A percentile compares a stretch with the other conserved stretches of the same genome.
Conservation (phyloP, 2,888 invertebrate genomes). For the Leucoptera coffeella region DNA sequence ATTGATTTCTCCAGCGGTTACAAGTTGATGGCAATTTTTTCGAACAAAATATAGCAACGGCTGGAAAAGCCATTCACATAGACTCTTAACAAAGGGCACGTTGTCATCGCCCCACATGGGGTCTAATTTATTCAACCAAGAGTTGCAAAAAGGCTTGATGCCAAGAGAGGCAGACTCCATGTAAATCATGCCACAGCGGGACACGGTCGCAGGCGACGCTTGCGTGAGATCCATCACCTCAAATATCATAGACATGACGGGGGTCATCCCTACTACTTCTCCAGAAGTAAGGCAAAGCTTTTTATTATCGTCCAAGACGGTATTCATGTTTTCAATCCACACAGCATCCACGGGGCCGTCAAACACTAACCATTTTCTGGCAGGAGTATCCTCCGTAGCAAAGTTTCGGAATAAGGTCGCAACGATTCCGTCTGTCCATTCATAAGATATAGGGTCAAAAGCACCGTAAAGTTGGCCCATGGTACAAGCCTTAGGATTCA, state of each 20-base stretch:
- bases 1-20: slow-evolving; percentile 67
- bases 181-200: slow-evolving; percentile 86
- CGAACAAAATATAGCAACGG: slow-evolving; percentile 66
- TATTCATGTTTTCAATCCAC: slow-evolving; percentile 90
- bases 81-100: slow-evolving; percentile 48
- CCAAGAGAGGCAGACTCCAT: slow-evolving; percentile 81
- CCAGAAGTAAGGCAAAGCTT: slow-evolving; percentile 83
- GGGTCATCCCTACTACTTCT: slow-evolving; percentile 78
- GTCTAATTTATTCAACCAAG: slow-evolving; percentile 69
- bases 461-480: slow-evolving; percentile 90
- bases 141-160: slow-evolving; percentile 72
- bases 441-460: slow-evolving; percentile 86
- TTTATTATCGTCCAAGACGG: slow-evolving; percentile 82
- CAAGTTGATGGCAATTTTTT: slow-evolving; percentile 59
- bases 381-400: slow-evolving; percentile 65
- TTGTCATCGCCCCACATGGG: slow-evolving; percentile 59
- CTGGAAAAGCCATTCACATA: slow-evolving; percentile 77
- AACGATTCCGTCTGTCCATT: slow-evolving; percentile 86
- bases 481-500: slow-evolving; percentile 91
- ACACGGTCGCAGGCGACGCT: slow-evolving; percentile 83
- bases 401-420: slow-evolving; percentile 73
- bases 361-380: slow-evolving; percentile 88
- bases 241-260: slow-evolving; percentile 80
- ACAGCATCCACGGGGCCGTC: slow-evolving; percentile 87
- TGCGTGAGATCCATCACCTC: slow-evolving; percentile 82